Evolutionary conservation across 2,797 vertebrate genomes (phyloP).

Genomic region (Serranus cabrilla): DNA sequence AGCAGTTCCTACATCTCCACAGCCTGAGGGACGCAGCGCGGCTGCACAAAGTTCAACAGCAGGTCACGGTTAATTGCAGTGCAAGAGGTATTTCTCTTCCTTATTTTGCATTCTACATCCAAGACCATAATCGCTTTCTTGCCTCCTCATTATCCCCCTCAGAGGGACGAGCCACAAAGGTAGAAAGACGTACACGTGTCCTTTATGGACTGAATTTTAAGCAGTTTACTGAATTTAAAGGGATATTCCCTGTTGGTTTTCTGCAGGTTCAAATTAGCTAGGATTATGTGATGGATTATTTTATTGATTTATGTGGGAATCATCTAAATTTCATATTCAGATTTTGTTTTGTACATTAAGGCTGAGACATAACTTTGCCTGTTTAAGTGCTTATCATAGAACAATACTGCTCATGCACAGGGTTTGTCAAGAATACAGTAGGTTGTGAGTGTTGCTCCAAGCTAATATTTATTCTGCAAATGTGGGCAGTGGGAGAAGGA

Average conservation of each 20-base stretch:
- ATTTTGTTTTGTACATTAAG: neutral
- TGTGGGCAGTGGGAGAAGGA: constrained; percentile 5
- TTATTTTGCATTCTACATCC: constrained; percentile 58
- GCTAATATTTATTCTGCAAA: constrained; percentile 41
- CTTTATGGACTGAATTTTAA: constrained; percentile 59
- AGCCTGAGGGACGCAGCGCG: constrained; percentile 48
- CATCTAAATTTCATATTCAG: neutral
- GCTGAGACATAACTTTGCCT: neutral
- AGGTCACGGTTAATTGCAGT: constrained; percentile 61
- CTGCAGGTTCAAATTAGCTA: constrained; percentile 29
- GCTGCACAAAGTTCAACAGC: constrained; percentile 43
- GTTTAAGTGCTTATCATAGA: no score
- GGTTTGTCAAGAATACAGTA: constrained; percentile 3
- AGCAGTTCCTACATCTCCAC: constrained; percentile 52
- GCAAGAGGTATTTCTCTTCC: constrained; percentile 32
- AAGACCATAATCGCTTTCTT: constrained; percentile 19
- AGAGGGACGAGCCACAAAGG: constrained; percentile 14
- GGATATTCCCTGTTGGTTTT: constrained; percentile 14
- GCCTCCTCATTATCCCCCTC: constrained; percentile 38
- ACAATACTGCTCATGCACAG: neutral
- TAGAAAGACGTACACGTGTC: constrained; percentile 27
- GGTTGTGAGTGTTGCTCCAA: constrained; percentile 13
- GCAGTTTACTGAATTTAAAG: constrained; percentile 44
- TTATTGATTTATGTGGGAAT: neutral
- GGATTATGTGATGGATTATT: neutral